phyloP scores from a whole-genome alignment of 1,140 invertebrate species.

The Mamestra configurata region DNA sequence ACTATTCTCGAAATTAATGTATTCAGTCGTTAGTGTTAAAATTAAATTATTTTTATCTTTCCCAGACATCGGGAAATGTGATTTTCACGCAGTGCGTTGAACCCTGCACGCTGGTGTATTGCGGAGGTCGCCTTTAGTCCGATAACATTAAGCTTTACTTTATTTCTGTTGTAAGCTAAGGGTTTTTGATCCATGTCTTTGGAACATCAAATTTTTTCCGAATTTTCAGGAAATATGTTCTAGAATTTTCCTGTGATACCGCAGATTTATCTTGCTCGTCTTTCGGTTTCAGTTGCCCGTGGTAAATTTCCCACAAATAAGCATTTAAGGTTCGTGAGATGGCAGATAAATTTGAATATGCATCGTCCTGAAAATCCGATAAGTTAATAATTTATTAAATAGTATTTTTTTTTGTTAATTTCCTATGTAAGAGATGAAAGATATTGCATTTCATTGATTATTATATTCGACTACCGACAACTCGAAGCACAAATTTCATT shows the following conservation, averaged over 20 bases:
- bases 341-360: too few relatives aligned
- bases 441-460: too few relatives aligned
- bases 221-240: neutral
- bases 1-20: constrained; percentile 7
- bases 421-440: too few relatives aligned
- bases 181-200: constrained; percentile 28
- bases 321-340: too few relatives aligned
- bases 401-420: too few relatives aligned
- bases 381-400: too few relatives aligned
- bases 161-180: neutral
- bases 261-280: too few relatives aligned
- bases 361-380: too few relatives aligned
- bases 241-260: neutral
- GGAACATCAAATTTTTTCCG: neutral
- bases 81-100: constrained; percentile 62
- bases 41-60: constrained; percentile 39
- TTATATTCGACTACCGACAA: too few relatives aligned
- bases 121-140: constrained; percentile 54
- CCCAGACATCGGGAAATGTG: constrained; percentile 52
- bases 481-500: too few relatives aligned
- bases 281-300: too few relatives aligned
- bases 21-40: constrained; percentile 9
- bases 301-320: too few relatives aligned
- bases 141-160: constrained; percentile 12
- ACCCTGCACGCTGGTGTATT: constrained; percentile 58